Base-by-base conservation (phyloP, 2,797 vertebrate species). In the Epinephelus malabaricus region DNA sequence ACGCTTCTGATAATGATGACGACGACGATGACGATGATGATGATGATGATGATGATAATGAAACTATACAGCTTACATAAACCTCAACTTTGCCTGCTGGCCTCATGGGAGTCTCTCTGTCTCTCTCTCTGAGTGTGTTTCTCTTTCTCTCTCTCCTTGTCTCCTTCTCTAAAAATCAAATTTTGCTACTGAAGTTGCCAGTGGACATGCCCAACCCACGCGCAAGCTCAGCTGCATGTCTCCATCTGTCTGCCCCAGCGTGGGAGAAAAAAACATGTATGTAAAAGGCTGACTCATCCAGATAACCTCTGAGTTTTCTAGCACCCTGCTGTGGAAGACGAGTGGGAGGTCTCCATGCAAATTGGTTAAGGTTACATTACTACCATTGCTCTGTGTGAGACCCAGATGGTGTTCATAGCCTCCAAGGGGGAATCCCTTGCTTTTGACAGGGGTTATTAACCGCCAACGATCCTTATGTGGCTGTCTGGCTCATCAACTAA, bases 61-160 rank as follows among this genome's bases (percentile, higher is more conserved):
- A 79, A 77, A 82, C 64, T 30, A 25, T 79, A 91, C 85, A 88
- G 84, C 80, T 92, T 92, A 92, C 6, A 40, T 92, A 92, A 94
- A 90, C 75, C 54, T 77, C 68, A 27, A 9, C 74, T 84, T 59
- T 66, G 81, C 84, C 76, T 68, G 14, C 59, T 73, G 80, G 83
- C 75, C 47, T 69, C 17, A 63, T 73, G 10, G 30, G 54, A 18
- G 19, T 79, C 53, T 80, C 62, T 78, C 50, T 9, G 6, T 58
- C 21, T 59, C 53, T 45, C 38, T 18, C 46, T 70, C 4, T 23
- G 38, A 10, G 25, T n/a, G 12, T 74, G 49, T 78, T 55, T 66
- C 27, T 25, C 34, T 72, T 11, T 49, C 13, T 49, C 50, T 72
- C 58, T 74, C 21, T 62, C 34, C 73, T 34, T 66, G 25, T 71